Conservation (phyloP, 2,113 vertebrate genomes). For the Elachura formosa region DNA sequence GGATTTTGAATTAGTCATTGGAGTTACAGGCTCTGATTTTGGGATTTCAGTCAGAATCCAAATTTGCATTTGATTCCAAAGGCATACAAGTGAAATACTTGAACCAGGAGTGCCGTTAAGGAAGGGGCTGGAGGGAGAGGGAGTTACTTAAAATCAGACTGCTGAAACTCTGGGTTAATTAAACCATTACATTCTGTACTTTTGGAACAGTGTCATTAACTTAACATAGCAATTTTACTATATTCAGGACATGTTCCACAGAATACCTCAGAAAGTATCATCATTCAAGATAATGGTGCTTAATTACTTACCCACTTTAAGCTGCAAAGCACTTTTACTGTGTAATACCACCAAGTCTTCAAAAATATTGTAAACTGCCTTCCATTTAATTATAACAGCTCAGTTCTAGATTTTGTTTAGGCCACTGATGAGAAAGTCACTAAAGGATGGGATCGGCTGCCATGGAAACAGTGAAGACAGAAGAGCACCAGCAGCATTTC, state of each 20-base stretch:
- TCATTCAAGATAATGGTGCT: slow-evolving; percentile 8
- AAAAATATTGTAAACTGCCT: not conserved
- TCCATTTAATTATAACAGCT: slow-evolving; percentile 4
- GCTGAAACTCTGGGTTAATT: not conserved
- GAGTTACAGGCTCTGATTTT: not conserved
- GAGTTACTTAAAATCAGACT: not conserved
- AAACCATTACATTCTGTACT: not conserved
- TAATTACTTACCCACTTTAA: slow-evolving; percentile 40
- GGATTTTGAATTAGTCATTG: not conserved
- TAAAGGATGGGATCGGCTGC: not conserved
- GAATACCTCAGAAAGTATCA: not conserved
- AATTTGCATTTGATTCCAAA: not conserved
- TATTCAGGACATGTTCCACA: not conserved
- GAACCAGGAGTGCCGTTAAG: not conserved
- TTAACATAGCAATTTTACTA: not conserved
- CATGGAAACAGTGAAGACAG: slow-evolving; percentile 39
- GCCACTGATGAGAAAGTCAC: not conserved
- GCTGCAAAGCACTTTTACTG: not conserved
- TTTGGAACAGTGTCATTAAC: slow-evolving; percentile 11
- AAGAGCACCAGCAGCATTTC: not conserved
- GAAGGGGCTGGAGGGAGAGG: rapidly evolving
- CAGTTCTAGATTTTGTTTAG: slow-evolving; percentile 27
- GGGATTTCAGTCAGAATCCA: not conserved
- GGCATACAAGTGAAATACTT: not conserved
- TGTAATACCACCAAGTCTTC: not conserved